Percentiles rank a stretch among this genome's conserved stretches.
These are phyloP conservation scores for Eupsilia transversa DNA, from an alignment of 2,888 invertebrate species.

Conservation along the genomic window DNA sequence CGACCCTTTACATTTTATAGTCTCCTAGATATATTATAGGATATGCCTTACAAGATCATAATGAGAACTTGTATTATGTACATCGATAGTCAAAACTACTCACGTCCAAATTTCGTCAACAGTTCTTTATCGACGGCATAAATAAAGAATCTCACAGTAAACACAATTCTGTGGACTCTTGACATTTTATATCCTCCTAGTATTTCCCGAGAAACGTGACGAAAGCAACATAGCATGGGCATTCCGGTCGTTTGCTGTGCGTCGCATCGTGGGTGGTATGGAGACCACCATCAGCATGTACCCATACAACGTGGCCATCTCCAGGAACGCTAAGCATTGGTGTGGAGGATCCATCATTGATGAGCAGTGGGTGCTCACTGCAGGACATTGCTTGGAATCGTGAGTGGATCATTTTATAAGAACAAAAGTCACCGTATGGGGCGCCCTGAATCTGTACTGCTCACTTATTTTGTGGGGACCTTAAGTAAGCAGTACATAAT, in stretches of 20 bases:
- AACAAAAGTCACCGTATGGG: too few relatives aligned
- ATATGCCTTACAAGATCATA: not conserved
- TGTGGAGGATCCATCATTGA: constrained; percentile 88
- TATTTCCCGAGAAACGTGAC: constrained; percentile 69
- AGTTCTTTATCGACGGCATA: not conserved
- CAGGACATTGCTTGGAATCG: constrained; percentile 87
- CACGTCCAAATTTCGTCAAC: not conserved
- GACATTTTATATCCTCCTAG: constrained; percentile 59
- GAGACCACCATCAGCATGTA: constrained; percentile 86
- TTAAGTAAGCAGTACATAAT: too few relatives aligned
- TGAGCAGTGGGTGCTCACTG: constrained; percentile 87
- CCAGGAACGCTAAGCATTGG: constrained; percentile 85
- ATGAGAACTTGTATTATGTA: not conserved
- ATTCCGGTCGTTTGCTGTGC: constrained; percentile 83
- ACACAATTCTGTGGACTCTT: not conserved
- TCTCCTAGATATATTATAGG: not conserved
- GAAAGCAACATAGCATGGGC: constrained; percentile 82
- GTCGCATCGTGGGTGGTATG: constrained; percentile 87
- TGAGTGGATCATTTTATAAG: constrained; percentile 66
- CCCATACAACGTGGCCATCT: constrained; percentile 86
- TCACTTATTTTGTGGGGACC: too few relatives aligned
- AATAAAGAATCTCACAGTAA: not conserved
- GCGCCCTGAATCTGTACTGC: too few relatives aligned
- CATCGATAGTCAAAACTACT: not conserved
- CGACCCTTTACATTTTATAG: not conserved